Percentiles rank a stretch among this genome's conserved stretches.
Conservation (phyloP, 2,888 invertebrate species). For the Thelaira solivaga region DNA sequence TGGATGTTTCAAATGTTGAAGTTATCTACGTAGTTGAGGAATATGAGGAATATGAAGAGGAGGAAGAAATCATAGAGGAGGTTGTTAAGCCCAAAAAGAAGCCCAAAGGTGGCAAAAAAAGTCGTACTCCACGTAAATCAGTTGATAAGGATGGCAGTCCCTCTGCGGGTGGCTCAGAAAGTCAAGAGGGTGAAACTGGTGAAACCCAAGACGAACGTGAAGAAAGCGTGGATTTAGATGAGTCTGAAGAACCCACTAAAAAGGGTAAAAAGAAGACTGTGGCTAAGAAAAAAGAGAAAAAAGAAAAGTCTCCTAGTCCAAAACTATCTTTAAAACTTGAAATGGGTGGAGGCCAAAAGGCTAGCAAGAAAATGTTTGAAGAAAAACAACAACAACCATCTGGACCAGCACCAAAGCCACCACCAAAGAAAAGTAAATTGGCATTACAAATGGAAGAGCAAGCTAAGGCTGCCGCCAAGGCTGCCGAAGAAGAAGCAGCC, state of each 20-base stretch:
- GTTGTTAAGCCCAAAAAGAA: conserved; percentile 74
- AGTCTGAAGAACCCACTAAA: conserved; percentile 69
- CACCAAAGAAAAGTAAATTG: conserved; percentile 75
- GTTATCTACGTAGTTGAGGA: conserved; percentile 77
- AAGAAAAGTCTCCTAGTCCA: conserved; percentile 74
- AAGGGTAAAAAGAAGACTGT: conserved; percentile 74
- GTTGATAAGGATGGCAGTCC: conserved; percentile 69
- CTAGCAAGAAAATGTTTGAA: conserved; percentile 76
- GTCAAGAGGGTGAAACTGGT: conserved; percentile 63
- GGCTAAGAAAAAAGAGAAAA: conserved; percentile 74
- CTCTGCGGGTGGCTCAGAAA: conserved; percentile 48
- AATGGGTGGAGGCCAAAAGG: conserved; percentile 74
- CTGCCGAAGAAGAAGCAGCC: conserved; percentile 72
- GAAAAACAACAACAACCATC: conserved; percentile 68
- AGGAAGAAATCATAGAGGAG: conserved; percentile 69
- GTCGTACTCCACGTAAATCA: conserved; percentile 69
- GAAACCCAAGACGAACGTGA: conserved; percentile 70
- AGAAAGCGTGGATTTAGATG: conserved; percentile 72
- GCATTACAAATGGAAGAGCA: conserved; percentile 76
- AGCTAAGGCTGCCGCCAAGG: conserved; percentile 74
- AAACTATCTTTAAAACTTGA: conserved; percentile 75
- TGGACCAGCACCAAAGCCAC: conserved; percentile 71
- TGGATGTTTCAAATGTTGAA: conserved; percentile 78
- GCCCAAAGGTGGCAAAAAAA: conserved; percentile 66
- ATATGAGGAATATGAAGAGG: conserved; percentile 74